A percentile compares a stretch with the other conserved stretches of the same genome.
Evolutionary conservation across 2,888 invertebrate genomes (phyloP).

Genomic region (Mimumesa dahlbomi): DNA sequence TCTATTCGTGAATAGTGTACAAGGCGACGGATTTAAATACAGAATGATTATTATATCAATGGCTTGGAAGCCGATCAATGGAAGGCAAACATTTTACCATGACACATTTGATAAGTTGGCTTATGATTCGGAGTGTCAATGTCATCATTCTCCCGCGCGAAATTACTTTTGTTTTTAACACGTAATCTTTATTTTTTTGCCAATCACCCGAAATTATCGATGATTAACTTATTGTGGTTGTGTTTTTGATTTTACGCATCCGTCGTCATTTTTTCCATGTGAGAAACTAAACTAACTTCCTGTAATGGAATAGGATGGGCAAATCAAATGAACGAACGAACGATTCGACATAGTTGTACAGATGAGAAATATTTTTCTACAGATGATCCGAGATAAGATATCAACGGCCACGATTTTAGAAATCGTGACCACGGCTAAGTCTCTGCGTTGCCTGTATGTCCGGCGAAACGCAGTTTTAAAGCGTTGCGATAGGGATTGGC

Average conservation of each 20-base stretch:
- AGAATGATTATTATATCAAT: slow-evolving; percentile 33
- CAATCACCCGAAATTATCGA: no score
- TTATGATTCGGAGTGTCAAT: slow-evolving; percentile 1
- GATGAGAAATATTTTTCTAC: slow-evolving; percentile 34
- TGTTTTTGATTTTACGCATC: neutral
- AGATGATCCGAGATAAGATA: slow-evolving; percentile 88
- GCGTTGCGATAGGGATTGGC: slow-evolving; percentile 85
- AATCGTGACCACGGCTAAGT: slow-evolving; percentile 85
- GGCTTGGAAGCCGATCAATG: slow-evolving; percentile 38
- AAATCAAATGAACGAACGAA: neutral
- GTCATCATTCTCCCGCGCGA: neutral
- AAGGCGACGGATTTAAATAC: slow-evolving; percentile 40
- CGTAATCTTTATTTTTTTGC: no score
- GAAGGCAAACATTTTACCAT: slow-evolving; percentile 37
- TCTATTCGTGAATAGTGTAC: slow-evolving; percentile 37
- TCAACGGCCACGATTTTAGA: slow-evolving; percentile 89
- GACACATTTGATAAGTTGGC: slow-evolving; percentile 48
- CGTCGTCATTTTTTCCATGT: no score
- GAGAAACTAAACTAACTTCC: no score
- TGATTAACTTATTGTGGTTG: neutral
- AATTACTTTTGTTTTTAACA: neutral
- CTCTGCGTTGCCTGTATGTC: slow-evolving; percentile 84
- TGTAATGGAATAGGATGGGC: no score
- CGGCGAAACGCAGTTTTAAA: slow-evolving; percentile 87
- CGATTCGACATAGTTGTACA: slow-evolving; percentile 4